These are phyloP conservation scores for Agelastica alni DNA, from an alignment of 2,888 invertebrate genomes.

Conservation along the genomic window DNA sequence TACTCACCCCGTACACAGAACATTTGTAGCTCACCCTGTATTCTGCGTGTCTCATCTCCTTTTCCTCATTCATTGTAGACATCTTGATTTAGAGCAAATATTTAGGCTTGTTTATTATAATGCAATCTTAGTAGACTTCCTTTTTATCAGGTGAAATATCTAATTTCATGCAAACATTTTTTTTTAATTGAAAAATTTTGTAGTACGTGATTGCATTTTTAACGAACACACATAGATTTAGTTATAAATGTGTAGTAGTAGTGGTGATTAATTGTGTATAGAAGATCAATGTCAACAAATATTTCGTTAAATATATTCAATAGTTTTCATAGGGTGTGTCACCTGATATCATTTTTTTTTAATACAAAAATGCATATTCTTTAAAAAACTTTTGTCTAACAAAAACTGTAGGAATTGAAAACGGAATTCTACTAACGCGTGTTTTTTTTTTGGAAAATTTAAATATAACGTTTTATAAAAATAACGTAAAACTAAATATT, in stretches of 20 bases:
- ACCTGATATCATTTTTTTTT: constrained; percentile 2
- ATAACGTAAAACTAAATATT: constrained; percentile 44
- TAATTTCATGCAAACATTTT: no score
- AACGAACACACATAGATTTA: no score
- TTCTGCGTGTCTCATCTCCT: constrained; percentile 35
- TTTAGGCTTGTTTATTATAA: constrained; percentile 41
- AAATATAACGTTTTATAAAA: constrained; percentile 11
- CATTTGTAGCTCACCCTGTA: constrained; percentile 12
- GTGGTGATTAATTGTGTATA: no score
- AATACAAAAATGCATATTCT: constrained; percentile 34
- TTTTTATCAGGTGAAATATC: constrained; percentile 19
- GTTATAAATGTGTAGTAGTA: no score
- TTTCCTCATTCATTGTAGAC: constrained; percentile 36
- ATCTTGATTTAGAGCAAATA: constrained; percentile 48
- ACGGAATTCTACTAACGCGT: constrained; percentile 40
- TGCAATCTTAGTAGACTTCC: constrained; percentile 43
- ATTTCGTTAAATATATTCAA: no score
- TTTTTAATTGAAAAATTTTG: no score
- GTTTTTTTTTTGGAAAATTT: constrained; percentile 27
- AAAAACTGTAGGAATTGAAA: constrained; percentile 25
- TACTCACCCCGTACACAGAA: neutral
- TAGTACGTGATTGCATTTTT: no score
- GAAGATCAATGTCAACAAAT: no score
- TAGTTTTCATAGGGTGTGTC: no score
- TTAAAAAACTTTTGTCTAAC: constrained; percentile 19